Conservation (phyloP, 2,113 vertebrate species). For the Corydoras sp. region DNA sequence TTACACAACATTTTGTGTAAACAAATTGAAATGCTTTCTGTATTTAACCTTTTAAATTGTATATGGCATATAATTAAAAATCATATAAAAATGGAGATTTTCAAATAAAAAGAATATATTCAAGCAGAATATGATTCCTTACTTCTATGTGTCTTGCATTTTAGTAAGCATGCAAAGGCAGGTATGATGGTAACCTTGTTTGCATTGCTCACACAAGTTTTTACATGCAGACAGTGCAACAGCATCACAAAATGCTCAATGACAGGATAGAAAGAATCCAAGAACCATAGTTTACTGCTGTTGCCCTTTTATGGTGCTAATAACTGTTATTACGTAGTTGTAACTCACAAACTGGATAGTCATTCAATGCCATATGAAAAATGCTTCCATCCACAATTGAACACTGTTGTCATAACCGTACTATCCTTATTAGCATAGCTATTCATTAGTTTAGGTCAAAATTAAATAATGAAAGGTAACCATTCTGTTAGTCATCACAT, state of each 20-base stretch:
- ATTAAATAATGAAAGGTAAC: background rate
- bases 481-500: background rate
- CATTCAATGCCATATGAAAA: background rate
- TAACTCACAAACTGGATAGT: no score
- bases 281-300: background rate
- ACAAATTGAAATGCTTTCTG: constrained; percentile 20
- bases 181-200: constrained; percentile 37
- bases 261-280: background rate
- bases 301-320: no score
- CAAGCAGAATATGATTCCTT: constrained; percentile 1
- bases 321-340: no score
- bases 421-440: background rate
- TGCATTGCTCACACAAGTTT: constrained; percentile 62
- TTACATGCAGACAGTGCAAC: background rate
- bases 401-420: background rate
- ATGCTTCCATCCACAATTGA: background rate
- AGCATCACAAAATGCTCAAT: background rate
- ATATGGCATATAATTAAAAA: background rate
- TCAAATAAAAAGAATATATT: no score
- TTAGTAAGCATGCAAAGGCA: constrained; percentile 56
- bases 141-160: constrained; percentile 4
- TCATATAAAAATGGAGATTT: background rate
- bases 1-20: constrained; percentile 22
- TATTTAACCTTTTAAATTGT: no score
- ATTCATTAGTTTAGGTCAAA: background rate